phyloP scores from a whole-genome alignment of 1,140 invertebrate species.

The Trichonephila clavata region DNA sequence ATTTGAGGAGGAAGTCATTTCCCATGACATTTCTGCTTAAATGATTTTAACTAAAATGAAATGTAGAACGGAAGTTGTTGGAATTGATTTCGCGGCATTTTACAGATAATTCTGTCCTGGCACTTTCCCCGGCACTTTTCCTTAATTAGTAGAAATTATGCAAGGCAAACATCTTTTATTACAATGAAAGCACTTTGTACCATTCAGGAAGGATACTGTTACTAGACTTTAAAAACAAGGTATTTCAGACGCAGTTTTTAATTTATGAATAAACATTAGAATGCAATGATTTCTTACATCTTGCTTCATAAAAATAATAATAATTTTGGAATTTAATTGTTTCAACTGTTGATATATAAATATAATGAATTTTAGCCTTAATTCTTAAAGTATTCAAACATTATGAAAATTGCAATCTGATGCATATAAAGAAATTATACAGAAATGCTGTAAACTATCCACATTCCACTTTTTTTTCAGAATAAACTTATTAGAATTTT shows the following conservation, averaged over 20 bases:
- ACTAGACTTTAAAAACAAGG: not conserved
- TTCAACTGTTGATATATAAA: too few relatives aligned
- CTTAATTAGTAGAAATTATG: not conserved
- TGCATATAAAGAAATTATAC: too few relatives aligned
- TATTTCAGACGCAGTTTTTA: not conserved
- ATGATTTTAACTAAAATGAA: not conserved
- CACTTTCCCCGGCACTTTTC: not conserved
- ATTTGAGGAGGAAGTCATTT: not conserved
- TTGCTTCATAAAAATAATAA: too few relatives aligned
- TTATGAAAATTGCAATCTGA: too few relatives aligned
- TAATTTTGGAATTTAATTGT: too few relatives aligned
- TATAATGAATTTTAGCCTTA: too few relatives aligned
- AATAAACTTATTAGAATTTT: too few relatives aligned
- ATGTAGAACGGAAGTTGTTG: not conserved
- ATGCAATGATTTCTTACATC: too few relatives aligned
- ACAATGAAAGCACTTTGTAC: not conserved
- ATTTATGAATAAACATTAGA: too few relatives aligned
- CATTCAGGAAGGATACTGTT: not conserved
- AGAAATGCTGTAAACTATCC: too few relatives aligned
- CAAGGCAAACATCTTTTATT: slow-evolving; percentile 6
- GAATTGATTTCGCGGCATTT: not conserved
- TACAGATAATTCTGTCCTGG: not conserved
- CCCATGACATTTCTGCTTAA: not conserved
- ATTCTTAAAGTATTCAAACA: too few relatives aligned
- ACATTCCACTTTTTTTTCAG: too few relatives aligned